Conservation (phyloP, 2,888 invertebrate genomes). For the Leptinotarsa tumamoca region DNA sequence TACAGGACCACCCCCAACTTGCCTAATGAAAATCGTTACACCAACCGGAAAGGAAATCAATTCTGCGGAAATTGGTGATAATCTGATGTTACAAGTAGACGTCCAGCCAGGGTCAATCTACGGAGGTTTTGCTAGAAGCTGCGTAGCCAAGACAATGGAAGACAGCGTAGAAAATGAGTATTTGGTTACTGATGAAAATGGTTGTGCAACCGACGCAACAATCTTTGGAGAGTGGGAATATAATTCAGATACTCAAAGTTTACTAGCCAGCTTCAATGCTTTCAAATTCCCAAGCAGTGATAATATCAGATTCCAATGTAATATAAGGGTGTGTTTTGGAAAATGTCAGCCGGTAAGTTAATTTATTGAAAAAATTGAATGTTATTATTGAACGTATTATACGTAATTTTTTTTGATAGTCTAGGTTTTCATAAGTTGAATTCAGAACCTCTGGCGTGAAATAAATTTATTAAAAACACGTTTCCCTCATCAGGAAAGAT, state of each 20-base stretch:
- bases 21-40: constrained; percentile 91
- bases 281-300: constrained; percentile 96
- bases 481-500: no score
- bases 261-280: constrained; percentile 91
- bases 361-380: not conserved
- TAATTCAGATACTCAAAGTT: constrained; percentile 84
- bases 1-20: constrained; percentile 93
- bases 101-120: constrained; percentile 77
- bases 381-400: not conserved
- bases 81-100: constrained; percentile 76
- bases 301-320: constrained; percentile 94
- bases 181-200: constrained; percentile 92
- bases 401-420: not conserved
- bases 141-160: constrained; percentile 93
- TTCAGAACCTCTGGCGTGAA: no score
- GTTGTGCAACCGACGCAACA: constrained; percentile 91
- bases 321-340: constrained; percentile 94
- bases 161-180: constrained; percentile 90
- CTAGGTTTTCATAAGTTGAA: no score
- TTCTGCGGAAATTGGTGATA: constrained; percentile 92
- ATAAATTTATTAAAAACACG: no score
- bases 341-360: constrained; percentile 89
- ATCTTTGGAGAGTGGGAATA: constrained; percentile 96
- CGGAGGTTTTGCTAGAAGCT: constrained; percentile 93
- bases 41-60: constrained; percentile 88